phyloP scores from a whole-genome alignment of 1,140 invertebrate genomes.

The Cotesia chilonis region DNA sequence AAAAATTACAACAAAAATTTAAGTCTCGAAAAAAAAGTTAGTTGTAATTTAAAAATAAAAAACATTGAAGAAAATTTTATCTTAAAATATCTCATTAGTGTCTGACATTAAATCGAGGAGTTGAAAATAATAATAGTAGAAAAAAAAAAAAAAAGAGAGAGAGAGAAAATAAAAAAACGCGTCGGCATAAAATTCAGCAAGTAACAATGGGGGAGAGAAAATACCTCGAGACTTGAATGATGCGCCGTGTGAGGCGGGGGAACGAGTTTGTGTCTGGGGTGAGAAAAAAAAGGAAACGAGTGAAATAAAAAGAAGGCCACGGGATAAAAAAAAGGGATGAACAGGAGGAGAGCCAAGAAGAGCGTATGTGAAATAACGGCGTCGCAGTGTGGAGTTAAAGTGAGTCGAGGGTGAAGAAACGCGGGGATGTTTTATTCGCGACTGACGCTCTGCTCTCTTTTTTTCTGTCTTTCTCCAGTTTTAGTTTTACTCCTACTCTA shows the following conservation, averaged over 20 bases:
- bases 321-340: background rate
- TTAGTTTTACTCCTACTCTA: background rate
- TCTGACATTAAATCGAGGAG: conserved; percentile 21
- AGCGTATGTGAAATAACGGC: conserved; percentile 29
- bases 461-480: no score
- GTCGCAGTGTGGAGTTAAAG: conserved; percentile 13
- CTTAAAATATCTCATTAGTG: conserved; percentile 21
- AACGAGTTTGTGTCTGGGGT: conserved; percentile 8
- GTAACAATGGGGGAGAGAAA: conserved; percentile 16
- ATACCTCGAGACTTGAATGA: conserved; percentile 16
- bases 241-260: background rate
- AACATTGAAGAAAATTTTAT: background rate
- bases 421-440: background rate
- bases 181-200: conserved; percentile 22
- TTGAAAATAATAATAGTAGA: background rate
- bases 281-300: conserved; percentile 3
- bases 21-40: background rate
- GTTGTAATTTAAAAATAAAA: conserved; percentile 2
- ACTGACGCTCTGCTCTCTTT: no score
- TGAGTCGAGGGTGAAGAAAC: conserved; percentile 4
- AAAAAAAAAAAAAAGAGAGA: background rate
- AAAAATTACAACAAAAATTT: no score
- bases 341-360: background rate
- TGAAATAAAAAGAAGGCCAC: background rate
- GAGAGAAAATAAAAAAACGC: conserved; percentile 11